These are phyloP conservation scores for Pterostichus niger DNA, from an alignment of 2,888 invertebrate genomes.

Conservation along the genomic window DNA sequence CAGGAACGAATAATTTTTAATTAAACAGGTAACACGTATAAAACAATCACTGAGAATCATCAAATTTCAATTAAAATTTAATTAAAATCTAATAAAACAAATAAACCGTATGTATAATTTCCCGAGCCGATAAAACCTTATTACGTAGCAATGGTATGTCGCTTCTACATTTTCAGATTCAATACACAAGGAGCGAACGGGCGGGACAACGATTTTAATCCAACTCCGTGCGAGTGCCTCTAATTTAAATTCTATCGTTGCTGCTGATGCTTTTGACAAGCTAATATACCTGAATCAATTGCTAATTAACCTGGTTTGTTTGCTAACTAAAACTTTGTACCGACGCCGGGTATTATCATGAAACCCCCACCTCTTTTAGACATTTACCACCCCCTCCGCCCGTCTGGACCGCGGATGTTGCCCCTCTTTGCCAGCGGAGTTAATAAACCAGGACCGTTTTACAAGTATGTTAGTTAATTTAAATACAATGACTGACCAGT, in stretches of 20 bases:
- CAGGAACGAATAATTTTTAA: conserved; percentile 50
- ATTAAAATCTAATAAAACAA: conserved; percentile 62
- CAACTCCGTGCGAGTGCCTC: conserved; percentile 59
- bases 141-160: conserved; percentile 34
- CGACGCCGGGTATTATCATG: conserved; percentile 9
- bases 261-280: conserved; percentile 62
- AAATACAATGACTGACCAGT: conserved; percentile 56
- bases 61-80: conserved; percentile 63
- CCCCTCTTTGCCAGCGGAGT: conserved; percentile 40
- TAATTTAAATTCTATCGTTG: conserved; percentile 64
- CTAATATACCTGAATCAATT: conserved; percentile 64
- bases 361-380: background rate
- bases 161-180: conserved; percentile 34
- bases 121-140: conserved; percentile 32
- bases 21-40: conserved; percentile 48
- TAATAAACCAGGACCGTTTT: conserved; percentile 58
- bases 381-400: background rate
- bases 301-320: conserved; percentile 64
- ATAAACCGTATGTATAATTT: conserved; percentile 52
- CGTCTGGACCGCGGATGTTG: background rate
- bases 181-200: conserved; percentile 39
- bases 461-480: conserved; percentile 59
- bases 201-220: conserved; percentile 44
- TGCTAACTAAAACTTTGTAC: conserved; percentile 62
- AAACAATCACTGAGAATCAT: conserved; percentile 56